Percentiles rank a stretch among this genome's conserved stretches.
These are phyloP conservation scores for Python bivittatus DNA, from an alignment of 2,113 vertebrate species.

Conservation along the genomic window DNA sequence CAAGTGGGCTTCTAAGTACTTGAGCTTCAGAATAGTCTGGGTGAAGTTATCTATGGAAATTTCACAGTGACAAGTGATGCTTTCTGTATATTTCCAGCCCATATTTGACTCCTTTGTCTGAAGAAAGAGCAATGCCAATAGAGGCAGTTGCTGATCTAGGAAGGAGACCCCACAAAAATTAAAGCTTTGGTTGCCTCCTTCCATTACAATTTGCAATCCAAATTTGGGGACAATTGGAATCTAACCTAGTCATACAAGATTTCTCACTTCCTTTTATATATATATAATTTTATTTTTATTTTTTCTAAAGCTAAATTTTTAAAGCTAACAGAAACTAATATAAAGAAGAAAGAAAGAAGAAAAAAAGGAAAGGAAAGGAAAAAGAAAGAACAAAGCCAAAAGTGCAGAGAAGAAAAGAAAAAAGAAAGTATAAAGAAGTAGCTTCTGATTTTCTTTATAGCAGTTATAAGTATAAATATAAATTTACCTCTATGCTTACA, in stretches of 20 bases:
- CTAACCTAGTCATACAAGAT: background rate
- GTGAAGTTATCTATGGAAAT: background rate
- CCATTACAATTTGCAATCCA: background rate
- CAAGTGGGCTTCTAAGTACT: background rate
- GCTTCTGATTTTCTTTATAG: too few relatives aligned
- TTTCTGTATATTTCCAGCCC: background rate
- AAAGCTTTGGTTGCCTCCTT: background rate
- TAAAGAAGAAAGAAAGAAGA: too few relatives aligned
- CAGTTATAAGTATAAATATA: too few relatives aligned
- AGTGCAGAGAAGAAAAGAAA: too few relatives aligned
- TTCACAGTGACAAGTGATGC: background rate
- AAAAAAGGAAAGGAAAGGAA: too few relatives aligned
- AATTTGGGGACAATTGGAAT: background rate
- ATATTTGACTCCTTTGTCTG: background rate
- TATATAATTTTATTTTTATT: too few relatives aligned
- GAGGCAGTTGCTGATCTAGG: background rate
- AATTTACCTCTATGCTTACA: too few relatives aligned
- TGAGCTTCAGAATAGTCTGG: background rate
- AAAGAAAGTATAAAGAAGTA: too few relatives aligned
- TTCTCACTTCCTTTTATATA: background rate
- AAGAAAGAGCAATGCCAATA: too few relatives aligned
- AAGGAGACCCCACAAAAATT: background rate
- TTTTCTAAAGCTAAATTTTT: too few relatives aligned
- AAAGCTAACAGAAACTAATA: too few relatives aligned
- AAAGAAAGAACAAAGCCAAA: too few relatives aligned